Base-by-base conservation (phyloP, 2,888 invertebrate species). In the Lithosia quadra region DNA sequence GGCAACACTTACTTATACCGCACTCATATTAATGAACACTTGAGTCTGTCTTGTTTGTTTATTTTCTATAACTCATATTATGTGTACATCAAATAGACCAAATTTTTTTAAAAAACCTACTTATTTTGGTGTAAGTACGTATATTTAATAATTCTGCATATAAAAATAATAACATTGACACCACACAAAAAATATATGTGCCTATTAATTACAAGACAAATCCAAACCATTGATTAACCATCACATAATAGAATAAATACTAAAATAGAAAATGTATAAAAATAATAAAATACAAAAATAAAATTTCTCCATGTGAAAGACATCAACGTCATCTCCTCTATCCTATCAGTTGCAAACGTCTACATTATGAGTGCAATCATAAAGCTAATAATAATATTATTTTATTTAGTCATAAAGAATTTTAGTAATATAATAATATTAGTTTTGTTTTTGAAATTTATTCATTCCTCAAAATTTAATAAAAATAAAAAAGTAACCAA, bases 321-420 rank as follows among this genome's bases (percentile, higher is more conserved):
- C 86, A 83, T 86, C 87, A 89, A 89, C 86, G 88, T 83, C 84
- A 81, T 82, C 77, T 53, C 22, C 13, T 7, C 2, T 36, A 63
- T 55, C 22, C 2, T 36, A 63, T 55, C 22, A 55, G 43, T 28
- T 28, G 28, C 28, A 28, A n/a, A 33, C n/a, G 15, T 43, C 10
- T 24, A 62, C 28, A n/a, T 24, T 22, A 39, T 39, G 9, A 10
- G 24, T 24, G 0, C 8, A 39, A 2, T 15, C 36, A 36, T 1
- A 49, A 9, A 18, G 9, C 18, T 49, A 49, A n/a, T n/a, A 49
- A 49, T 49, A 49, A 1, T n/a, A 49, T n/a, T n/a, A n/a, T 36
- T 0, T 36, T 10, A 36, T 13, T 13, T 10, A 11, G 2, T 36
- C 2, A 10, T 36, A 8, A 36, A 1, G 13, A 5, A 28, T 28